Percentiles rank a stretch among this genome's conserved stretches.
Evolutionary conservation across 2,888 invertebrate species (phyloP).

Genomic region (Xanthorhoe designata): DNA sequence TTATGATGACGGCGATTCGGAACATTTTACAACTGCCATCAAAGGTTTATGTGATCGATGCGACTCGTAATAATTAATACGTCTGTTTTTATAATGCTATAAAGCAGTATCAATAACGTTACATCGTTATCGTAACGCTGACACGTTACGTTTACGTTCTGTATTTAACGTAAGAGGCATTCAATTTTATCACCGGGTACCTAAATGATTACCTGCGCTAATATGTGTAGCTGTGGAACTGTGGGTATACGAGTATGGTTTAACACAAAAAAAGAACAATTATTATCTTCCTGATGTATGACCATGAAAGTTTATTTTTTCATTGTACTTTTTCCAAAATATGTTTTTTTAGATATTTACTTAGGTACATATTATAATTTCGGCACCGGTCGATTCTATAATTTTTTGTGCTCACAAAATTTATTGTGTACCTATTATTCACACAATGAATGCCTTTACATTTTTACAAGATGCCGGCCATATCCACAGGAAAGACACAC

Average conservation of each 20-base stretch:
- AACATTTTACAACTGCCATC: constrained; percentile 83
- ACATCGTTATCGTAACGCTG: constrained; percentile 61
- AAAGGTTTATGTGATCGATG: constrained; percentile 80
- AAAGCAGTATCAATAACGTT: constrained; percentile 75
- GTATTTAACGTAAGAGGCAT: constrained; percentile 69
- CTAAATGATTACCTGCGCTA: not conserved
- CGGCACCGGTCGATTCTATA: too few relatives aligned
- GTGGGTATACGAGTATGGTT: not conserved
- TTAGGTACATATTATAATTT: too few relatives aligned
- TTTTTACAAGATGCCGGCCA: too few relatives aligned
- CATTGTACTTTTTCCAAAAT: too few relatives aligned
- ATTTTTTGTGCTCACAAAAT: too few relatives aligned
- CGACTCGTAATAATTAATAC: constrained; percentile 83
- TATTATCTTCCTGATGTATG: too few relatives aligned
- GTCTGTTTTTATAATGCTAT: constrained; percentile 83
- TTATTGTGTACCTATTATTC: too few relatives aligned
- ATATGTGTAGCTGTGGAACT: not conserved
- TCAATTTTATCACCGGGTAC: constrained; percentile 58
- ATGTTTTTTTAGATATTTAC: too few relatives aligned
- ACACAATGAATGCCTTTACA: too few relatives aligned
- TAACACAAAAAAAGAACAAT: not conserved
- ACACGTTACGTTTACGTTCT: constrained; percentile 50
- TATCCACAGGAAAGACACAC: too few relatives aligned
- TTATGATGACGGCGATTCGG: constrained; percentile 83
- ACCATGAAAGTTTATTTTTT: too few relatives aligned